Conservation (phyloP, 2,797 vertebrate genomes). For the Poeciliopsis infans region DNA sequence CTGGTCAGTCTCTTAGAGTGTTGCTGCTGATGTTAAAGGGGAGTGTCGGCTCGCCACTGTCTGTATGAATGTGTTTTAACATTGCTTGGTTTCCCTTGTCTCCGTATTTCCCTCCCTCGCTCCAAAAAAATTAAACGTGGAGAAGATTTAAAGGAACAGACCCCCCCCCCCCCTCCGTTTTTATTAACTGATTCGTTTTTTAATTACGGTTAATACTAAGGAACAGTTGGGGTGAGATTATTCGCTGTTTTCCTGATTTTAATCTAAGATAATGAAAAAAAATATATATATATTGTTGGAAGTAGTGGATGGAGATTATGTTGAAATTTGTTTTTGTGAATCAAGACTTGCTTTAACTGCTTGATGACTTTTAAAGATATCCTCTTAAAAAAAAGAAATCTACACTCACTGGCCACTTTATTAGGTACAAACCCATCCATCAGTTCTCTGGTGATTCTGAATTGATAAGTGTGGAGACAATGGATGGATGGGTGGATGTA, state of each 20-base stretch:
- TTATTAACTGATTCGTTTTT: conserved; percentile 16
- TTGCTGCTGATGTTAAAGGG: conserved; percentile 40
- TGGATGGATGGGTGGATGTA: neutral
- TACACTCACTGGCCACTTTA: neutral
- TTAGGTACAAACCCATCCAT: neutral
- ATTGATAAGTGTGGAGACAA: neutral
- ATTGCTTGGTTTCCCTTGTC: conserved; percentile 15
- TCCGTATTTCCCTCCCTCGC: conserved; percentile 49
- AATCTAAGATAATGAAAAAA: neutral
- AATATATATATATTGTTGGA: neutral
- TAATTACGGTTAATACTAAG: conserved; percentile 30
- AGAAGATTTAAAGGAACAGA: conserved; percentile 73
- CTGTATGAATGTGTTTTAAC: conserved; percentile 30
- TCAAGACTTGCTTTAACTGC: neutral
- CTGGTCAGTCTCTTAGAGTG: conserved; percentile 46
- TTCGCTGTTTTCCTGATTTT: neutral
- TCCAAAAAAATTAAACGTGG: conserved; percentile 53
- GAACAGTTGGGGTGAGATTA: neutral
- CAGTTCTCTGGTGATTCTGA: neutral
- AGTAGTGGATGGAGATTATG: neutral
- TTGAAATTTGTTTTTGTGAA: neutral
- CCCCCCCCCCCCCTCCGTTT: conserved; percentile 25
- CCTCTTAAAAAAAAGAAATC: neutral
- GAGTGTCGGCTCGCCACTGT: conserved; percentile 39
- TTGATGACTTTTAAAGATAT: neutral